Evolutionary conservation across 2,113 vertebrate genomes (phyloP).

Genomic region (Ptilonorhynchus violaceus): DNA sequence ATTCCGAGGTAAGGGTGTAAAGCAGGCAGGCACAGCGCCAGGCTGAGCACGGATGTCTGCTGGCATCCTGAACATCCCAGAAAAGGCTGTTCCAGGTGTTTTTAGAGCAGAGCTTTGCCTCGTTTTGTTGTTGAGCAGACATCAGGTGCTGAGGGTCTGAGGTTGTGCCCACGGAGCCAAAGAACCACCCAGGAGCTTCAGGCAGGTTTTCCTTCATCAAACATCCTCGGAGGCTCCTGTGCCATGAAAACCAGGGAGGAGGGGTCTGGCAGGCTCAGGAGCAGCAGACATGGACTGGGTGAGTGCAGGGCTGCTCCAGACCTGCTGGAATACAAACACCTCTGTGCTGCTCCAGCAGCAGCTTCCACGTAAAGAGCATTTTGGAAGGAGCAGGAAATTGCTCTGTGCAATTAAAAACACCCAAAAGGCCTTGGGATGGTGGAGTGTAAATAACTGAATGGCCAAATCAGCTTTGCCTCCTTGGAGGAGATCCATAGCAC

Average conservation of each 20-base stretch:
- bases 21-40: not conserved
- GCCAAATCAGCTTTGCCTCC: not conserved
- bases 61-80: not conserved
- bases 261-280: not conserved
- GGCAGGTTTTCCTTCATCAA: not conserved
- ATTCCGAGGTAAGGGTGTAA: not conserved
- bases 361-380: not conserved
- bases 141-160: not conserved
- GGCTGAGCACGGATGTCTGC: not conserved
- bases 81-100: not conserved
- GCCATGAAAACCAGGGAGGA: not conserved
- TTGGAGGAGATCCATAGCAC: not conserved
- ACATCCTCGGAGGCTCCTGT: not conserved
- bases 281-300: not conserved
- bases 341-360: not conserved
- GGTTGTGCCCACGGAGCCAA: not conserved
- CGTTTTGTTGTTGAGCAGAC: fast-evolving
- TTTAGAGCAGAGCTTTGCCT: not conserved
- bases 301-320: not conserved
- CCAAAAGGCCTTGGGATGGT: not conserved
- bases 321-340: not conserved
- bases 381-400: not conserved
- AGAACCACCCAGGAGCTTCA: not conserved
- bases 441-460: not conserved
- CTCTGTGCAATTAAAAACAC: not conserved